Base-by-base conservation (phyloP, 2,888 invertebrate genomes). In the Acronicta leporina region DNA sequence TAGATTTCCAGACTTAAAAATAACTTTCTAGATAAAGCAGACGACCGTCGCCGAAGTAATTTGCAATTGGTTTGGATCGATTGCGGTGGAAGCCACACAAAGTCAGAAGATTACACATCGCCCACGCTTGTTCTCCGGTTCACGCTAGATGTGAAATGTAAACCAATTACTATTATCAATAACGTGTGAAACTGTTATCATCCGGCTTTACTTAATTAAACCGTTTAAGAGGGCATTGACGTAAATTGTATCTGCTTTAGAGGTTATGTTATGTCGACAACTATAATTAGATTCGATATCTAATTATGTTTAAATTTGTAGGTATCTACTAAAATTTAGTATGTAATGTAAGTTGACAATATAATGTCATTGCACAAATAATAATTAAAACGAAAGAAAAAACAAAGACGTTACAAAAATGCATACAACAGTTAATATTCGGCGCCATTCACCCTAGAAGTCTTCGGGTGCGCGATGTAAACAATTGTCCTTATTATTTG, bases 171-270 rank as follows among this genome's bases (percentile, higher is more conserved):
- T 52, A 59, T 65, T 55, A 62, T 59, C 52, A 62, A 42, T 55
- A 64, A 60, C 30, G 41, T 68, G 50, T 58, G 56, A 48, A 53
- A 42, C 43, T 70, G 77, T 66, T 73, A 67, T 78, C 58, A 77
- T 73, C 69, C 69, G 57, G 63, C 65, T 71, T 52, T 59, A 69
- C 50, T 63, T 68, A 75, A 79, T 80, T 78, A 81, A 57, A 67
- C 52, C 48, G 61, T 70, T 75, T 64, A 62, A 77, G 60, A 73
- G 81, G 79, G 63, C 83, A 87, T 84, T 88, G 88, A 88, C 87
- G 87, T 73, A 86, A 82, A 79, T 68, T 54, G 51, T 60, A 47
- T 45, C 48, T 16, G 62, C 56, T 64, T 50, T 16, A 33, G 48
- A 55, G 66, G 60, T 64, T 64, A 69, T 63, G 41, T 62, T 67